Percentiles rank a stretch among this genome's conserved stretches.
These are phyloP conservation scores for Anagrus nilaparvatae DNA, from an alignment of 1,140 invertebrate species.

Conservation along the genomic window DNA sequence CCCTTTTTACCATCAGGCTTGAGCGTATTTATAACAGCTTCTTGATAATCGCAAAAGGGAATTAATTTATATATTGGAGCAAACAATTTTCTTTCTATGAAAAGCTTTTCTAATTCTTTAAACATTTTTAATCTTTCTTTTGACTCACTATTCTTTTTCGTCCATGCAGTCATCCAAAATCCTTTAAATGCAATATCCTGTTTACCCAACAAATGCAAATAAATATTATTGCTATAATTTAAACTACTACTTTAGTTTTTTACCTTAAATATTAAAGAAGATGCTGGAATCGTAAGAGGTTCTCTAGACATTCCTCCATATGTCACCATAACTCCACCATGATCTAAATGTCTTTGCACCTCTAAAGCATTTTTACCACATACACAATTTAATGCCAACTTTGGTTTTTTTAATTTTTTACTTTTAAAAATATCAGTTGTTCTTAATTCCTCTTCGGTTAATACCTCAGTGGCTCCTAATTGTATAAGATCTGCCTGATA, in stretches of 20 bases:
- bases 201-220: conserved; percentile 3
- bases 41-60: conserved; percentile 61
- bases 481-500: conserved; percentile 52
- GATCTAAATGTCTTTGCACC: conserved; percentile 62
- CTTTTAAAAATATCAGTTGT: conserved; percentile 63
- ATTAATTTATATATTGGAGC: conserved; percentile 65
- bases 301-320: conserved; percentile 97
- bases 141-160: conserved; percentile 46
- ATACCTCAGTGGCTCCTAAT: conserved; percentile 78
- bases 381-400: conserved; percentile 89
- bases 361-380: conserved; percentile 84
- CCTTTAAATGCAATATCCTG: conserved; percentile 69
- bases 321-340: conserved; percentile 79
- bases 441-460: conserved; percentile 83
- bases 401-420: conserved; percentile 55
- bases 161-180: conserved; percentile 97
- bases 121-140: conserved; percentile 63
- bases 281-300: conserved; percentile 73
- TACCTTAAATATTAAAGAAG: conserved; percentile 83
- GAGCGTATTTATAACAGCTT: conserved; percentile 62
- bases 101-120: conserved; percentile 59
- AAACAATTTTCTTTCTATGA: conserved; percentile 58
- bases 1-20: conserved; percentile 58
- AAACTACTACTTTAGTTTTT: too few species aligned
- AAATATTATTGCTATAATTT: neutral